Evolutionary conservation across 2,888 invertebrate genomes (phyloP), one percentile per base, ranked within the genome.

Genomic region (Trichopria drosophilae): DNA sequence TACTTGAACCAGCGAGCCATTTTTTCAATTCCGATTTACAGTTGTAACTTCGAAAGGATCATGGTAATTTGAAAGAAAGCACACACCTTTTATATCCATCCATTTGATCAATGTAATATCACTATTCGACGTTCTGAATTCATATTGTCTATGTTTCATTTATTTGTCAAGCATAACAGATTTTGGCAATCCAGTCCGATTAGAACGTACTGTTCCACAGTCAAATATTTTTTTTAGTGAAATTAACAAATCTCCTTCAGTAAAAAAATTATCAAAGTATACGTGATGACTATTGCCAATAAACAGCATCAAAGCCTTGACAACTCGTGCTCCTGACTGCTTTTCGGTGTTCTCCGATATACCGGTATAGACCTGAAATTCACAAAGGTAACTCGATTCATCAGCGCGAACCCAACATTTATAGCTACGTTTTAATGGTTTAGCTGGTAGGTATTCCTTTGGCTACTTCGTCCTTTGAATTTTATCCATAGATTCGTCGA

Each of bases 281-380:
- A 62, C 26, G 20, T 60, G 61, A 50, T 49, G 61, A 16, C 60
- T 60, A 35, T 51, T 48, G 28, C 46, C 48, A 51, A 58, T 35
- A 19, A 62, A 61, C 19, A 50, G 36, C 13, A 53, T 43, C n/a
- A 67, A 47, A 48, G 62, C 57, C 13, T 59, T 35, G 20, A 65
- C 59, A 12, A 62, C 59, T 53, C 55, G 48, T 54, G 63, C 63
- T 26, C 63, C 66, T 32, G 61, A 44, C 4, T 59, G 45, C 15
- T 62, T 60, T 42, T 64, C 59, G 35, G 45, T 40, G 1, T 16
- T 34, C 18, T 46, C 45, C 6, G 41, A 61, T 16, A 53, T 45
- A 15, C 65, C 66, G 16, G 63, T 61, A 52, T 69, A 67, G 12
- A 69, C 53, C 36, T 66, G 56, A 60, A 67, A 68, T 37, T 46